Conservation (phyloP, 92 coral and sea anemone species). For the Desmophyllum pertusum region DNA sequence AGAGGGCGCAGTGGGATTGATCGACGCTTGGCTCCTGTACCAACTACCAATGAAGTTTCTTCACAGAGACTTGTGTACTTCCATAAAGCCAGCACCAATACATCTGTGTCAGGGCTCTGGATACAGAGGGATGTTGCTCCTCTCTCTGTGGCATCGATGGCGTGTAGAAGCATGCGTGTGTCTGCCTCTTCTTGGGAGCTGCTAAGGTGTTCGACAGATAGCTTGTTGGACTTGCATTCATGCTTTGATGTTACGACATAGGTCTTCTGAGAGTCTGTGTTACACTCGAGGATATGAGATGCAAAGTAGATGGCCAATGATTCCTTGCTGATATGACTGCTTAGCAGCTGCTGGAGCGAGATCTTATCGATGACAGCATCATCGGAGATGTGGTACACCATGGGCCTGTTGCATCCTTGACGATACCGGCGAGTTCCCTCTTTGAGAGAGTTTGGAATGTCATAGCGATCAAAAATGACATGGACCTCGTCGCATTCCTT, state of each 20-base stretch:
- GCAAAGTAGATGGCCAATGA: conserved; percentile 35
- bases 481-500: conserved; percentile 28
- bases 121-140: conserved; percentile 50
- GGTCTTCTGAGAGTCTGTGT: conserved; percentile 34
- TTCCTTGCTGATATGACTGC: conserved; percentile 41
- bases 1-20: conserved; percentile 43
- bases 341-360: conserved; percentile 42
- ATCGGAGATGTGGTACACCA: conserved; percentile 49
- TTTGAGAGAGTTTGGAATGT: conserved; percentile 50
- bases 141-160: conserved; percentile 40
- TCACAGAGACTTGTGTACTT: conserved; percentile 15
- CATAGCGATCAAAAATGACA: conserved; percentile 47
- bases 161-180: conserved; percentile 44
- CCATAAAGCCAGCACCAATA: conserved; percentile 44
- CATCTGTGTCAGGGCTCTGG: conserved; percentile 56
- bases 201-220: conserved; percentile 36
- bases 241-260: conserved; percentile 42
- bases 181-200: conserved; percentile 47
- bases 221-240: conserved; percentile 35
- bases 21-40: conserved; percentile 50
- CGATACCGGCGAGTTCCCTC: conserved; percentile 49
- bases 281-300: conserved; percentile 47
- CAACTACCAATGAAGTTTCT: conserved; percentile 21
- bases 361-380: conserved; percentile 61
- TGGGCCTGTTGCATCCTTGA: conserved; percentile 41